Percentiles rank a stretch among this genome's conserved stretches.
These are phyloP conservation scores for Oxystoma pomonae DNA, from an alignment of 2,888 invertebrate species.

Conservation along the genomic window DNA sequence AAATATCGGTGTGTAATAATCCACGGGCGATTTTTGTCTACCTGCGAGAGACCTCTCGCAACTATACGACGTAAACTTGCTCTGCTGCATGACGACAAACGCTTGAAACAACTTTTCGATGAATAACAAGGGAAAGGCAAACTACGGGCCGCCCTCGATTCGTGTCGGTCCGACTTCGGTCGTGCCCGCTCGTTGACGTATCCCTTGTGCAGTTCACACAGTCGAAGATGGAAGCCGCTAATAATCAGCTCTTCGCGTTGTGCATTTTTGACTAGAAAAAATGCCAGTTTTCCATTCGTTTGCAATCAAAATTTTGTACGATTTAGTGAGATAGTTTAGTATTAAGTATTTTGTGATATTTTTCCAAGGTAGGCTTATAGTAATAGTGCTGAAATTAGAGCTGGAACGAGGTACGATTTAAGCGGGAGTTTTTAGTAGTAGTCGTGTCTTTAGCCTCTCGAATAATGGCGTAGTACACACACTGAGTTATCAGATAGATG, in stretches of 20 bases:
- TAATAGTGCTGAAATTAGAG: neutral
- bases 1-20: neutral
- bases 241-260: neutral
- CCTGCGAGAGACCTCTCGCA: neutral
- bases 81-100: neutral
- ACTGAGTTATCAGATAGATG: too few species aligned
- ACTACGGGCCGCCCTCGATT: too few species aligned
- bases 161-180: neutral
- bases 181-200: neutral
- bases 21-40: neutral
- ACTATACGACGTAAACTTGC: neutral
- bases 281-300: neutral
- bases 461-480: neutral
- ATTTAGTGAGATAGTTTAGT: neutral
- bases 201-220: neutral
- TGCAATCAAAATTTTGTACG: neutral
- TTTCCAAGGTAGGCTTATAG: neutral
- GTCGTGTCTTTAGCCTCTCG: neutral
- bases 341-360: neutral
- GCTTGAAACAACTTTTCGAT: neutral
- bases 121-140: neutral
- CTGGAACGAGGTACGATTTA: neutral
- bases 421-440: neutral
- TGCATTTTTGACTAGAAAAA: neutral
- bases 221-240: neutral